Base-by-base conservation (phyloP, 2,797 vertebrate species). In the Columba guinea region DNA sequence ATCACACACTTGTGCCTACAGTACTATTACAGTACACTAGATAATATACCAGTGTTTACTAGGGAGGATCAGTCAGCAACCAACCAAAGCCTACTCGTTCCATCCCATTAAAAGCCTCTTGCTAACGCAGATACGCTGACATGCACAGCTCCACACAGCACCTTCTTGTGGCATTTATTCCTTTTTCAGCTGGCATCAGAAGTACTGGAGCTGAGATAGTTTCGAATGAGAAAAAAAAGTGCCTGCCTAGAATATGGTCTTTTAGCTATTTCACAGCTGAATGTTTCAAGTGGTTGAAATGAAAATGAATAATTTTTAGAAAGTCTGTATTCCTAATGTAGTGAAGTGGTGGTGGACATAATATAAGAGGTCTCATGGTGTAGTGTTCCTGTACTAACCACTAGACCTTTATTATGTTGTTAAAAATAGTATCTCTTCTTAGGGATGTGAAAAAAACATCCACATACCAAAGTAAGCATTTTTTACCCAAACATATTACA, bases 291-390 rank as follows among this genome's bases (percentile, higher is more conserved):
- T 6, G 12, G 11, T 27, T 87, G 77, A 88, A 88, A 81, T 17
- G 21, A 86, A 78, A 92, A 81, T 0, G 10, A 20, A 5, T 1
- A 37, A 9, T 4, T 46, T 86, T 68, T 48, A 12, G 15, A 22
- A 89, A 52, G 56, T 21, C 17, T 10, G 0, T 49, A 30, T 28
- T 83, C 10, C 52, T 63, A 24, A 23, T 30, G 22, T 79, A 51
- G 55, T 2, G 1, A 91, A 70, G 28, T 19, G 19, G 18, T 62
- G 18, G 30, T n/a, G 15, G 13, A 79, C 41, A 63, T 11, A 44
- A 8, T 34, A 46, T 11, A 35, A 19, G 2, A 70, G 20, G 10
- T 1, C 1, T 11, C n/a, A 55, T 0, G 0, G 17, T 20, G 19
- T 6, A 56, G 21, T 9, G 3, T 13, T 89, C 41, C 32, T 3